Base-by-base conservation (phyloP, 2,888 invertebrate species). In the Oxytorus armatus region DNA sequence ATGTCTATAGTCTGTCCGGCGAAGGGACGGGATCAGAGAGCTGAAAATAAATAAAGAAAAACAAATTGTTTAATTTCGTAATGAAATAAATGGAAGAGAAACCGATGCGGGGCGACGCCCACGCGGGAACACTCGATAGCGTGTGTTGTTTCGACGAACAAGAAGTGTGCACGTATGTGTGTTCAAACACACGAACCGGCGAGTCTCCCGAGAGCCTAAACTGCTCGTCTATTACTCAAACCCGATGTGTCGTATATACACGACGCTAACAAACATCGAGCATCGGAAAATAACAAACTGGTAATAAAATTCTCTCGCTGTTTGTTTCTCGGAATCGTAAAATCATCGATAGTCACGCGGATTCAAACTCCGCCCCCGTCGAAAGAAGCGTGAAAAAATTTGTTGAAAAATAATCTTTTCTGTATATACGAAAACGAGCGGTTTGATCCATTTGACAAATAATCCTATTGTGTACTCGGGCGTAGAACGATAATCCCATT, bases 71-170 rank as follows among this genome's bases (percentile, higher is more conserved):
- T 25, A 11, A 49, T 5, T 55, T 55, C 33, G 29, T 8, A 18
- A 65, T 29, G 7, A 29, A 10, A 47, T 23, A 33, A 61, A 23
- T 5, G 14, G 18, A 57, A 16, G 3, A 14, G 29, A 49, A 47
- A 16, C 16, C 65, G 33, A 18, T 14, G 33, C 10, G 29, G 53
- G 16, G 39, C 49, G 16, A 16, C 70, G 57, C 70, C 70, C 49
- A 72, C 70, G 59, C 47, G 23, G 44, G 21, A 47, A 33, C 47
- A 57, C 47, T 18, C 33, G 47, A 70, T 59, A 39, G 59, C 59
- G 36, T 72, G 36, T 72, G 33, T 59, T 23, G 49, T 72, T 72
- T 72, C 47, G 59, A 33, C 49, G 49, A 36, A 36, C 57, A 72
- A 59, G 59, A 59, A 68, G 47, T 59, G 8, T 33, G 49, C 36